Evolutionary conservation across 2,888 invertebrate species (phyloP).

Genomic region (Ditula angustiorana): DNA sequence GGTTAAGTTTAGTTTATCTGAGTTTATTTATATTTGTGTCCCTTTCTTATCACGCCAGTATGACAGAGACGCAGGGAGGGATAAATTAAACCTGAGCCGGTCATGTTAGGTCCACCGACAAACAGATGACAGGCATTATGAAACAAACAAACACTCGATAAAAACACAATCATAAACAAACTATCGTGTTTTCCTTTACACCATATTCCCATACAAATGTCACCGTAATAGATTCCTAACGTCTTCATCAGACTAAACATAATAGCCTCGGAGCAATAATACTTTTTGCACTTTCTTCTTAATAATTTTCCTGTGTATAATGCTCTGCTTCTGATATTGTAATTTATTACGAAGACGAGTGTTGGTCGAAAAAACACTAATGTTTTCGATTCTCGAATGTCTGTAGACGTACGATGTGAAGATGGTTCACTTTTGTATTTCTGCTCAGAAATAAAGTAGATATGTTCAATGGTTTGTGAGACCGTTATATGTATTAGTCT

Average conservation of each 20-base stretch:
- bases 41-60: too few species aligned
- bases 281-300: slow-evolving; percentile 43
- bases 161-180: slow-evolving; percentile 28
- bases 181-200: slow-evolving; percentile 20
- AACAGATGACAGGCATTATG: not conserved
- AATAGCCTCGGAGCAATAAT: slow-evolving; percentile 26
- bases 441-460: not conserved
- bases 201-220: slow-evolving; percentile 27
- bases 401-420: slow-evolving; percentile 1
- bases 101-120: not conserved
- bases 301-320: slow-evolving; percentile 44
- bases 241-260: slow-evolving; percentile 38
- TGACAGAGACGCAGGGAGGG: too few species aligned
- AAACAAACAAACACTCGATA: not conserved
- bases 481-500: not conserved
- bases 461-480: not conserved
- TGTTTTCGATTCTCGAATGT: slow-evolving; percentile 35
- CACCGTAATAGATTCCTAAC: slow-evolving; percentile 35
- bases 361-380: slow-evolving; percentile 36
- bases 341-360: slow-evolving; percentile 50
- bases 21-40: too few species aligned
- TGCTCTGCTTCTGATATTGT: slow-evolving; percentile 46
- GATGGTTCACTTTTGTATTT: slow-evolving; percentile 40
- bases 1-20: too few species aligned
- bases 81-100: too few species aligned